Percentiles rank a stretch among this genome's conserved stretches.
Evolutionary conservation across 2,888 invertebrate genomes (phyloP).

Genomic region (Ommatoiulus sabulosus): DNA sequence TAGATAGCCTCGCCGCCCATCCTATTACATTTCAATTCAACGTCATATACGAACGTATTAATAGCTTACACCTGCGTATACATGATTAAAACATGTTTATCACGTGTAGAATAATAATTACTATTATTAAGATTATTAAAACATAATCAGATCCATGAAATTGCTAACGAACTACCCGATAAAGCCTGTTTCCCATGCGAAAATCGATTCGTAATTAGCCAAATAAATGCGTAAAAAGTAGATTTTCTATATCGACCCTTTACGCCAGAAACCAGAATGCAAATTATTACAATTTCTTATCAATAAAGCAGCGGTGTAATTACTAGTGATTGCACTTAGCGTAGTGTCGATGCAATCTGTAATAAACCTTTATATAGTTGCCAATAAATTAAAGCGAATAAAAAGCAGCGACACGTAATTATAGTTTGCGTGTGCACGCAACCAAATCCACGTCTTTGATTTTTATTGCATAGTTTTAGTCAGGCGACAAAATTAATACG

Average conservation of each 20-base stretch:
- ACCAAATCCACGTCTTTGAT: neutral
- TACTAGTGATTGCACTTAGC: neutral
- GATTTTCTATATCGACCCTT: neutral
- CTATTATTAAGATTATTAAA: neutral
- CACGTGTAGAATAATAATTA: neutral
- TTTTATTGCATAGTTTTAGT: neutral
- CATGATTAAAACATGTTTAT: neutral
- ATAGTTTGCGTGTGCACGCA: neutral
- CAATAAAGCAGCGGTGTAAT: neutral
- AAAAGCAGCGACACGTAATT: neutral
- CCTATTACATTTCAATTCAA: neutral
- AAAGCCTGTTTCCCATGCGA: neutral
- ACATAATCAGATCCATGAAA: neutral
- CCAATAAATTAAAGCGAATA: neutral
- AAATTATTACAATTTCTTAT: constrained; percentile 35
- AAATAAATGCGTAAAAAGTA: neutral
- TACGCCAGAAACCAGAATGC: neutral
- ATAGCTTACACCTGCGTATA: neutral
- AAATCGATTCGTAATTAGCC: constrained; percentile 19
- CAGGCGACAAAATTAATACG: neutral
- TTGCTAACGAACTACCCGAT: neutral
- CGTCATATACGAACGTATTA: neutral
- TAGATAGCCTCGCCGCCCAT: neutral
- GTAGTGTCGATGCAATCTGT: constrained; percentile 11
- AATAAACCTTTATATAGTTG: neutral